These are phyloP conservation scores for Hyposmocoma kahamanoa DNA, from an alignment of 1,140 invertebrate species.

Conservation along the genomic window DNA sequence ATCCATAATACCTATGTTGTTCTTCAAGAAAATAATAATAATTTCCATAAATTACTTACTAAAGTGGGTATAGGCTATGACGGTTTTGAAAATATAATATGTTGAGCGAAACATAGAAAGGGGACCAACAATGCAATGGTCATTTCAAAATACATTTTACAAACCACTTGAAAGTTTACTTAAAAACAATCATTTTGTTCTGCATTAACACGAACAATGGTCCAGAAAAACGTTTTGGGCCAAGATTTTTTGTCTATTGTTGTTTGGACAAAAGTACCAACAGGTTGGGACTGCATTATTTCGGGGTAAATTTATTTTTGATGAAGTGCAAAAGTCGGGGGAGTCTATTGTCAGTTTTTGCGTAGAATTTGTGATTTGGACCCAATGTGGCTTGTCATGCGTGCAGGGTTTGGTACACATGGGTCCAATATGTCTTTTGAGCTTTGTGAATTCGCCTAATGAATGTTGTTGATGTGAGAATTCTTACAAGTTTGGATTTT, in stretches of 20 bases:
- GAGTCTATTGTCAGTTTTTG: conserved; percentile 46
- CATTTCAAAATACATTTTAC: conserved; percentile 29
- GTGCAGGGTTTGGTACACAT: conserved; percentile 60
- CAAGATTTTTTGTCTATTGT: conserved; percentile 41
- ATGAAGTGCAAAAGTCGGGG: conserved; percentile 67
- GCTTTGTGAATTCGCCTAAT: conserved; percentile 43
- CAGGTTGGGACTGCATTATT: conserved; percentile 56
- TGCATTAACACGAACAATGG: conserved; percentile 37
- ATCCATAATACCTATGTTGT: too few relatives aligned
- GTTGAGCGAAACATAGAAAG: too few relatives aligned
- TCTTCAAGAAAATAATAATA: too few relatives aligned
- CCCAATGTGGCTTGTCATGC: conserved; percentile 39
- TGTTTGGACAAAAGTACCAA: conserved; percentile 31
- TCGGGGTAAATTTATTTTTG: conserved; percentile 63
- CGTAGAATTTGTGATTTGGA: conserved; percentile 33
- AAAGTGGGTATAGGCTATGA: too few relatives aligned
- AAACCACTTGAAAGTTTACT: conserved; percentile 43
- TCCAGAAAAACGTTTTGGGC: conserved; percentile 17
- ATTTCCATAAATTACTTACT: too few relatives aligned
- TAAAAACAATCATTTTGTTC: conserved; percentile 63
- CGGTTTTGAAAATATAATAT: too few relatives aligned
- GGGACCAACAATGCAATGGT: conserved; percentile 17
- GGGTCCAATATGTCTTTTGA: conserved; percentile 58
- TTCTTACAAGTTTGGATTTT: conserved; percentile 20
- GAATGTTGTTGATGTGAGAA: conserved; percentile 54